Evolutionary conservation across 2,888 invertebrate species (phyloP), one percentile per base, ranked within the genome.

Genomic region (Allophyes oxyacanthae): DNA sequence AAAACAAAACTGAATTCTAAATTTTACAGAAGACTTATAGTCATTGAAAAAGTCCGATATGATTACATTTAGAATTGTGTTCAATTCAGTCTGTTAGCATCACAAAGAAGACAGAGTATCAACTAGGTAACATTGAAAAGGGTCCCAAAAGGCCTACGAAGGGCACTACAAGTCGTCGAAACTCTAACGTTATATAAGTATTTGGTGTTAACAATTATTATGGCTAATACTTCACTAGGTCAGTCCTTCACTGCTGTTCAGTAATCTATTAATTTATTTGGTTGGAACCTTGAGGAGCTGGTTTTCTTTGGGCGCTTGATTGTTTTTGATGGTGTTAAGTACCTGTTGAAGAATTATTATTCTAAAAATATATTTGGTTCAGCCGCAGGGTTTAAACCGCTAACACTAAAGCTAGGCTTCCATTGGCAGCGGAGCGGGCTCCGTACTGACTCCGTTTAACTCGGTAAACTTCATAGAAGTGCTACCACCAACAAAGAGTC

Each of bases 121-220:
- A 58, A 69, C 53, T 63, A 73, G 45, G 64, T 59, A 78, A 81
- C 78, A 77, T 67, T 75, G 75, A 82, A 81, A 80, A 77, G 82
- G 82, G 79, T 81, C 83, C 67, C 82, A 78, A 81, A 81, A 78
- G 48, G 76, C 77, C 81, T 78, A 79, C 78, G 69, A 65, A 69
- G 59, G 56, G 54, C 70, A 63, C 75, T 64, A 72, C 65, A 72
- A 77, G 58, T 58, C 45, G 42, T 57, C 53, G 69, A 79, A 79
- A 79, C 54, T 66, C 75, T 74, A 65, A 72, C 69, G 73, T 79
- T 78, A 20, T 3, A 3, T 20, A 84, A 82, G 56, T 72, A 66
- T 75, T 74, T 84, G 83, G 84, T 84, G 85, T 86, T 82, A 53
- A 70, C 66, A 69, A 70, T 78, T 78, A 80, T 81, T 81, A 81